Conservation (phyloP, 1,140 invertebrate species). For the Drosophila lini region DNA sequence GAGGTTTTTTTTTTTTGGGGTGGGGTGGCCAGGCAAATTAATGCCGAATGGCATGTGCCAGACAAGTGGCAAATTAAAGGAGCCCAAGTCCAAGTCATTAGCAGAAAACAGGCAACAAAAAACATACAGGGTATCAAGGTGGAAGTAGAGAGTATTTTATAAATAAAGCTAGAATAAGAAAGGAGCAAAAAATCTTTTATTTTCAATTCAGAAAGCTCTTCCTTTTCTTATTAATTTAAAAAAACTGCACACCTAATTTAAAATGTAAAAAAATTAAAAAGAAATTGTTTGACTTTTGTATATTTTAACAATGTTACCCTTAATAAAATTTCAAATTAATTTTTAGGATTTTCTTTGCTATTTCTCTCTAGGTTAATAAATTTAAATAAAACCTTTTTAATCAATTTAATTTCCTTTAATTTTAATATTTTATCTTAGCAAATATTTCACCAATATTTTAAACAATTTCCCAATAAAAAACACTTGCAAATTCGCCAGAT, state of each 20-base stretch:
- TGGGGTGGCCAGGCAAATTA: constrained; percentile 32
- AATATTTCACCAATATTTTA: not conserved
- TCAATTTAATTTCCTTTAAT: not conserved
- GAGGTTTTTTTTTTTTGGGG: not conserved
- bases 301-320: too few species aligned
- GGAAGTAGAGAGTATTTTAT: not conserved
- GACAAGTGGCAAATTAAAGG: constrained; percentile 61
- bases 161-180: too few species aligned
- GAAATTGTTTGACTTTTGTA: too few species aligned
- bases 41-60: constrained; percentile 48
- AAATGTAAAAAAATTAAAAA: too few species aligned
- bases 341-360: too few species aligned
- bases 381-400: too few species aligned
- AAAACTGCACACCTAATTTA: too few species aligned
- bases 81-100: constrained; percentile 59
- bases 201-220: too few species aligned
- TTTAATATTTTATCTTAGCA: not conserved
- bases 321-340: too few species aligned
- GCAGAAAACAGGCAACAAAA: constrained; percentile 11
- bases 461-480: not conserved
- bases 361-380: too few species aligned
- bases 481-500: not conserved
- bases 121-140: not conserved
- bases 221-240: too few species aligned
- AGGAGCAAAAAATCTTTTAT: too few species aligned